These are phyloP conservation scores for Acanthosepion esculentum DNA, from an alignment of 2,888 invertebrate genomes.

Conservation along the genomic window DNA sequence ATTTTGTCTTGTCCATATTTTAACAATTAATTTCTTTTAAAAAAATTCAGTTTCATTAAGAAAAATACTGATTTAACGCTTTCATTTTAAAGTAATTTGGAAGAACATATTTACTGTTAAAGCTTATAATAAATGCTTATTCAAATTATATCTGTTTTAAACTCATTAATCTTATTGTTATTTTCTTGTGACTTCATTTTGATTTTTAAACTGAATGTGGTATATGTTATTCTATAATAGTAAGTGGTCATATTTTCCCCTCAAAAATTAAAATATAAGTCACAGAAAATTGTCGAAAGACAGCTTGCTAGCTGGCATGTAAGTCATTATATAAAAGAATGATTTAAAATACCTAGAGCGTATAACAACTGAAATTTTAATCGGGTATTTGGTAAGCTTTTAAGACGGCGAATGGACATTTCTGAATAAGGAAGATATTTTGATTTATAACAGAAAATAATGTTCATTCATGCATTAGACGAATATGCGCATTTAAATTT, in stretches of 20 bases:
- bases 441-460: neutral
- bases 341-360: neutral
- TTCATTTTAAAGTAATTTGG: neutral
- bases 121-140: neutral
- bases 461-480: neutral
- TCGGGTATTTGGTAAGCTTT: neutral
- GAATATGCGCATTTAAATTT: neutral
- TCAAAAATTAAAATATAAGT: neutral
- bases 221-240: neutral
- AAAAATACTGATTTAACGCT: neutral
- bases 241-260: neutral
- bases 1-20: too few relatives aligned
- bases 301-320: neutral
- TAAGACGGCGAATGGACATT: neutral
- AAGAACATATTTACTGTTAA: neutral
- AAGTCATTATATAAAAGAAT: neutral
- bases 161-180: neutral
- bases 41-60: neutral
- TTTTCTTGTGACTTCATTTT: neutral
- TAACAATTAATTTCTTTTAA: too few relatives aligned
- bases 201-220: neutral
- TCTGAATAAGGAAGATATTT: neutral
- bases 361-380: neutral
- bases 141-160: neutral
- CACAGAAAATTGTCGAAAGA: neutral